Evolutionary conservation across 2,888 invertebrate genomes (phyloP).

Genomic region (Bedellia somnulentella): DNA sequence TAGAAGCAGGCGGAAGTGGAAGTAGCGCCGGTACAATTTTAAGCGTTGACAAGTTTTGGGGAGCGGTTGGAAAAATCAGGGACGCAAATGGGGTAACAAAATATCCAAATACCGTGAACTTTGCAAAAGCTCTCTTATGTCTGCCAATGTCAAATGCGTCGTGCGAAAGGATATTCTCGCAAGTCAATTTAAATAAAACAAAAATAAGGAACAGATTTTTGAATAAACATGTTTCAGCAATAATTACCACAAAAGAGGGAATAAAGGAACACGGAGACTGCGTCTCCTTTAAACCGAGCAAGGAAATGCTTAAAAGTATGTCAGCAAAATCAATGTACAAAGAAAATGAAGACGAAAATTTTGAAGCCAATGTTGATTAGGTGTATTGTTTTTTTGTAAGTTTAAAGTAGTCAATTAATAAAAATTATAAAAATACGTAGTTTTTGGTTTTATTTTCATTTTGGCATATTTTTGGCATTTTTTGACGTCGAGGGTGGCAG

Average conservation of each 20-base stretch:
- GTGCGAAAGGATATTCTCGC: background rate
- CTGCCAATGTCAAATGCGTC: background rate
- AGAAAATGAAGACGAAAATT: too few species aligned
- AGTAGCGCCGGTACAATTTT: background rate
- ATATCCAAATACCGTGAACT: background rate
- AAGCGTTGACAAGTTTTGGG: background rate
- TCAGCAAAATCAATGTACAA: too few species aligned
- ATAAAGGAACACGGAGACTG: background rate
- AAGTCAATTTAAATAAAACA: background rate
- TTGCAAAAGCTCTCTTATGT: background rate
- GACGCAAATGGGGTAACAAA: background rate
- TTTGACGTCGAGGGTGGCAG: too few species aligned
- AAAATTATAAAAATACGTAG: background rate
- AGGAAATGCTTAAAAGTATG: too few species aligned
- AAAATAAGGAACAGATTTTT: background rate
- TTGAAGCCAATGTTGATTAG: too few species aligned
- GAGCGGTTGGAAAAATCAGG: background rate
- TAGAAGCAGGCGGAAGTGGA: constrained; percentile 1
- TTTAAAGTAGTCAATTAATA: background rate
- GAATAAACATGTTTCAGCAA: background rate
- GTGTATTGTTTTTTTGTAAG: background rate
- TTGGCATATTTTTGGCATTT: too few species aligned
- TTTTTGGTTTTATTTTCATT: background rate
- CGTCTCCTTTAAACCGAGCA: too few species aligned
- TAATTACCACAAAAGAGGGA: background rate